Conservation (phyloP, 1,140 invertebrate species). For the Yoshiicerus persimilis region DNA sequence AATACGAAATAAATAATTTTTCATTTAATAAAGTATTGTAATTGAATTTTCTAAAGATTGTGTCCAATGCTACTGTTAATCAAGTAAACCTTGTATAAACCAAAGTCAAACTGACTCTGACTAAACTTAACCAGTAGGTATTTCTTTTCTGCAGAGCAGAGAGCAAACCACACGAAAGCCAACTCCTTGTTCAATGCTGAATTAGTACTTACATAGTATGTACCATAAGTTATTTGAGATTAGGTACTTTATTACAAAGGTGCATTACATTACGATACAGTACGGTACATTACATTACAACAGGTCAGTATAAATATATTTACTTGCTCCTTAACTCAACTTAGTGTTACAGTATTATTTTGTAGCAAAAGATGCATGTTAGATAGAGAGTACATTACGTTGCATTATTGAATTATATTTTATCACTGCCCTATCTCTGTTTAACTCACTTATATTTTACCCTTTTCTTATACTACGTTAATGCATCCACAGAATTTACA, state of each 20-base stretch:
- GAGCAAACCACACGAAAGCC: neutral
- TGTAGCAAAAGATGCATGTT: neutral
- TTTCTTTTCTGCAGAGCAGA: neutral
- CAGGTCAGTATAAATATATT: neutral
- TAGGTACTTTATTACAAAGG: neutral
- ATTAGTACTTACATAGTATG: neutral
- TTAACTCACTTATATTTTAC: neutral
- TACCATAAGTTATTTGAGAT: too few relatives aligned
- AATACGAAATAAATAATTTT: neutral
- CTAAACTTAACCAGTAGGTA: neutral
- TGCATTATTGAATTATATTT: neutral
- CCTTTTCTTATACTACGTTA: neutral
- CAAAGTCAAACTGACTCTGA: neutral
- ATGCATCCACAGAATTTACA: too few relatives aligned
- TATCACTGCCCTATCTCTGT: neutral
- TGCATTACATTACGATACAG: neutral
- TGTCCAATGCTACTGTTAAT: neutral
- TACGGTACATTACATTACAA: neutral
- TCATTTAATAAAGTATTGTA: neutral
- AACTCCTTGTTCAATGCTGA: neutral
- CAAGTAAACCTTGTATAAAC: neutral
- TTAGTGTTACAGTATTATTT: neutral
- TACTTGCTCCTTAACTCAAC: neutral
- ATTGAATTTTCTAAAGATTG: neutral
- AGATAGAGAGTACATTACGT: neutral